phyloP scores from a whole-genome alignment of 2,113 vertebrate genomes.

The Saccopteryx bilineata region DNA sequence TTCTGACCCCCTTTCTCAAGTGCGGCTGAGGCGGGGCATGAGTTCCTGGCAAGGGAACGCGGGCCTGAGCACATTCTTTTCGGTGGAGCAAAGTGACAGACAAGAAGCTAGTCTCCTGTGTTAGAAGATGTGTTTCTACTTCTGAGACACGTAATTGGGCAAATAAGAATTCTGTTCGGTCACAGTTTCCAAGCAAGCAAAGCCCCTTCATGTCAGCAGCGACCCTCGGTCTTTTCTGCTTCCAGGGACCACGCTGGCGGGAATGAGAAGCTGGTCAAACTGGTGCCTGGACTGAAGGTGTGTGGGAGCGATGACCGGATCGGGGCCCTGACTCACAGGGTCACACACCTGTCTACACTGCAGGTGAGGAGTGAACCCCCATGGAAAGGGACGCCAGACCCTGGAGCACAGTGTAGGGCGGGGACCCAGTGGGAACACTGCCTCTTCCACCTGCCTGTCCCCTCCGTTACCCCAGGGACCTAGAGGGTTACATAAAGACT shows the following conservation, averaged over 20 bases:
- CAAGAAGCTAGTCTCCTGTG: not conserved
- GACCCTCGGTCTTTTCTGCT: not conserved
- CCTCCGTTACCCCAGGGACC: not conserved
- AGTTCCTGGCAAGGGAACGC: fast-evolving
- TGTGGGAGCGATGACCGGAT: conserved; percentile 95
- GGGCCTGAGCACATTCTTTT: not conserved
- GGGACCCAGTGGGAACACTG: too few species aligned
- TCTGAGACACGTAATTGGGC: not conserved
- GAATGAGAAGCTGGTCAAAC: conserved; percentile 96
- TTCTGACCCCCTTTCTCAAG: not conserved
- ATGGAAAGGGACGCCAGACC: not conserved
- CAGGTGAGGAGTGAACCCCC: conserved; percentile 84
- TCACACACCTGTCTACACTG: conserved; percentile 93
- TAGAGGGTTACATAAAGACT: not conserved
- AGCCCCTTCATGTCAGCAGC: not conserved
- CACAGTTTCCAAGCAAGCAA: not conserved
- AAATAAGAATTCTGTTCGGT: not conserved
- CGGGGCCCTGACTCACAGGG: conserved; percentile 94
- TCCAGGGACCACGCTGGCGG: conserved; percentile 97
- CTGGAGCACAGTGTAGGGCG: too few species aligned
- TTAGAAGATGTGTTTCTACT: not conserved
- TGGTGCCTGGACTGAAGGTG: conserved; percentile 93
- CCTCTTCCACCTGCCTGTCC: fast-evolving
- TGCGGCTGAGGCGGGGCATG: fast-evolving
- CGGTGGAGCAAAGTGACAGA: not conserved